Conservation (phyloP, 1,140 invertebrate genomes). For the Bombus pyrosoma region DNA sequence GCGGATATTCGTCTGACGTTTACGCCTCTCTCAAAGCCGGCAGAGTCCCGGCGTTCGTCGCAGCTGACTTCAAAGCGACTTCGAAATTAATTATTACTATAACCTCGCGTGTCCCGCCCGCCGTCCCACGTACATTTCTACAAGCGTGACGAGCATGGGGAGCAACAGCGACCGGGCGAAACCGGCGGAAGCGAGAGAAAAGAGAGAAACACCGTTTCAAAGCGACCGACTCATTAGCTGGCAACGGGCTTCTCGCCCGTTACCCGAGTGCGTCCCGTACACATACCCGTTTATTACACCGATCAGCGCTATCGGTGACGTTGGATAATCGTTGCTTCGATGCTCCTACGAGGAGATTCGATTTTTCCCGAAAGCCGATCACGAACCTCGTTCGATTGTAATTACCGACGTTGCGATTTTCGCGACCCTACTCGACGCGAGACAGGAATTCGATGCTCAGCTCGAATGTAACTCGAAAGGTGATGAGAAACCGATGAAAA, state of each 20-base stretch:
- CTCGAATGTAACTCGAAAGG: background rate
- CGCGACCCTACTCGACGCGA: background rate
- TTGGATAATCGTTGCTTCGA: background rate
- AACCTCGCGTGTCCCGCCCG: slow-evolving; percentile 51
- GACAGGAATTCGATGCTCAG: background rate
- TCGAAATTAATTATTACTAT: slow-evolving; percentile 72
- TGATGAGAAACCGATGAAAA: background rate
- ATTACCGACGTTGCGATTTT: slow-evolving; percentile 16
- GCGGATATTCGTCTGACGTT: slow-evolving; percentile 59
- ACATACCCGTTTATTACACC: slow-evolving; percentile 38
- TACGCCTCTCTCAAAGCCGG: slow-evolving; percentile 57
- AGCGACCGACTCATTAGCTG: slow-evolving; percentile 71
- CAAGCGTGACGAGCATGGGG: slow-evolving; percentile 52
- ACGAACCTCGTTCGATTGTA: background rate
- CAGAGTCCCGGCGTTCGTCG: slow-evolving; percentile 41
- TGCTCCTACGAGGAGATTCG: background rate
- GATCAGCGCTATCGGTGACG: slow-evolving; percentile 21
- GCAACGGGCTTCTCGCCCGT: slow-evolving; percentile 49
- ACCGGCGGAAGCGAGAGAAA: slow-evolving; percentile 52
- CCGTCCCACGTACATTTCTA: slow-evolving; percentile 61
- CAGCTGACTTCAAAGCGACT: slow-evolving; percentile 70
- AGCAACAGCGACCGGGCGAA: slow-evolving; percentile 3
- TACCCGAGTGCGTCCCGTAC: background rate
- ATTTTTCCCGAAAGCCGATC: slow-evolving; percentile 36
- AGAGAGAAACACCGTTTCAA: slow-evolving; percentile 68